Percentiles rank a stretch among this genome's conserved stretches.
Evolutionary conservation across 2,113 vertebrate species (phyloP).

Genomic region (Cygnus buccinator): DNA sequence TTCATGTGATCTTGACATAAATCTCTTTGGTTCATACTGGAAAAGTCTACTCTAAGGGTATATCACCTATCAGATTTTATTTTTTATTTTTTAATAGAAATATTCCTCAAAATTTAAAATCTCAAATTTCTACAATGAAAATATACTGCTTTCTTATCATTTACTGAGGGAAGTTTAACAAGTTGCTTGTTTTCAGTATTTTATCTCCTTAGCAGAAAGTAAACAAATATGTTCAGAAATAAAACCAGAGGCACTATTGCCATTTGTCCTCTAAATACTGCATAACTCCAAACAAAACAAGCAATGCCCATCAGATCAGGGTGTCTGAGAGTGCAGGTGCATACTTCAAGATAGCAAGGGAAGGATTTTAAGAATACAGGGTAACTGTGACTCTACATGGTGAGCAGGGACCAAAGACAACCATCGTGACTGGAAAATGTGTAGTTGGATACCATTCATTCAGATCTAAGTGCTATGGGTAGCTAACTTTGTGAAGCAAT

Average conservation of each 20-base stretch:
- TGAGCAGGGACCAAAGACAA: neutral
- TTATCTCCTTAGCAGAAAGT: neutral
- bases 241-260: neutral
- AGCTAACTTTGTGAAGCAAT: neutral
- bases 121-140: neutral
- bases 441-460: neutral
- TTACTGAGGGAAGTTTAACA: neutral
- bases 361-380: neutral
- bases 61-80: neutral
- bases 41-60: neutral
- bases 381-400: too few relatives aligned
- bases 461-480: neutral
- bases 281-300: neutral
- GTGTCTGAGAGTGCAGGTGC: neutral
- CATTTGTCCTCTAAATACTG: neutral
- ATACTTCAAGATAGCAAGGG: neutral
- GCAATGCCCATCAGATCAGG: neutral
- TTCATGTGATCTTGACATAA: fast-evolving
- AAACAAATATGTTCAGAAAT: neutral
- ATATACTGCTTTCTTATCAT: neutral
- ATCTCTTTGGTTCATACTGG: neutral
- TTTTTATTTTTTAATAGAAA: neutral
- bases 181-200: neutral
- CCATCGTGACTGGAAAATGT: neutral
- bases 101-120: neutral